Conservation (phyloP, 2,888 invertebrate species). For the Choreutis nemorana region DNA sequence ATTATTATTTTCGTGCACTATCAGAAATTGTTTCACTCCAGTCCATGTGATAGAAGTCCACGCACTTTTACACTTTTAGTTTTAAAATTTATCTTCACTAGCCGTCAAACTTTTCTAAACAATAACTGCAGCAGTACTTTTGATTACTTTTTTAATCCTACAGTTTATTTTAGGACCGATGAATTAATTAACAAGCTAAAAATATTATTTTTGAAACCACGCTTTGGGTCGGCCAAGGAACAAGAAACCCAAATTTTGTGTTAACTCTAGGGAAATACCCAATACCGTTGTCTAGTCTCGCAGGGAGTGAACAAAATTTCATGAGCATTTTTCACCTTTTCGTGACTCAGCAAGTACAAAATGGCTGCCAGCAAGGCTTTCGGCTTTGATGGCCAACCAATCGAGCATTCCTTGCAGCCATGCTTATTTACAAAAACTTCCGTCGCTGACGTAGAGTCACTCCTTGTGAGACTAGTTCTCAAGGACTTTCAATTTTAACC, state of each 20-base stretch:
- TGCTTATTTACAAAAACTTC: constrained; percentile 51
- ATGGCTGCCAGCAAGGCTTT: constrained; percentile 69
- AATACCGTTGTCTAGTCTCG: constrained; percentile 69
- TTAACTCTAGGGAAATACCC: constrained; percentile 64
- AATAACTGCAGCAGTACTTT: too few species aligned
- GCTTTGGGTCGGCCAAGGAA: constrained; percentile 35
- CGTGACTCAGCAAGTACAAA: constrained; percentile 71
- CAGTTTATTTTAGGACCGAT: constrained; percentile 13
- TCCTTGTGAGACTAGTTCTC: constrained; percentile 62
- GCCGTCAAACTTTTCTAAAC: too few species aligned
- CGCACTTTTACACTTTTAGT: too few species aligned
- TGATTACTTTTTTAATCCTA: constrained; percentile 12
- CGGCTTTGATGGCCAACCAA: constrained; percentile 60
- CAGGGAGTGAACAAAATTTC: constrained; percentile 63
- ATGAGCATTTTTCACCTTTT: constrained; percentile 69
- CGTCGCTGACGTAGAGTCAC: constrained; percentile 53
- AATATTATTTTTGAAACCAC: constrained; percentile 31
- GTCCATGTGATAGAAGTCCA: too few species aligned
- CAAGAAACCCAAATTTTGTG: constrained; percentile 65
- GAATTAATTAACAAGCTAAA: constrained; percentile 6
- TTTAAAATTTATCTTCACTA: too few species aligned
- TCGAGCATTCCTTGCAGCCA: constrained; percentile 33
- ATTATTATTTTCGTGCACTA: too few species aligned
- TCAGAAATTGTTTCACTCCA: too few species aligned
- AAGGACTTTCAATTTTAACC: constrained; percentile 57